Conservation (phyloP, 2,113 vertebrate genomes). For the Tetraodon nigroviridis region DNA sequence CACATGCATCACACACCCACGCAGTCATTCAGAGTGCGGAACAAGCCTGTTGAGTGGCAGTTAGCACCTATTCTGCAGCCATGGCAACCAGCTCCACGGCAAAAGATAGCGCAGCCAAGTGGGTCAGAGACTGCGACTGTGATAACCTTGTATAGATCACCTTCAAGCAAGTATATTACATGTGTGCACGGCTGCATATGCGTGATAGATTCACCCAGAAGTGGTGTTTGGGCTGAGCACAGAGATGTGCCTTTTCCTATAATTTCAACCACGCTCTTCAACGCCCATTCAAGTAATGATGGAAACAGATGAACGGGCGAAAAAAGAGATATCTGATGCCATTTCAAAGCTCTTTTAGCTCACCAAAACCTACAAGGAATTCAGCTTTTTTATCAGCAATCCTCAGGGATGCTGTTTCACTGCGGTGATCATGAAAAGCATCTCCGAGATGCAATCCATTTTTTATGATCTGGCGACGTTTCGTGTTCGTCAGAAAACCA, state of each 20-base stretch:
- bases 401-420: conserved; percentile 11
- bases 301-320: conserved; percentile 26
- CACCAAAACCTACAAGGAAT: conserved; percentile 46
- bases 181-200: conserved; percentile 18
- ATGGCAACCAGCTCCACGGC: conserved; percentile 72
- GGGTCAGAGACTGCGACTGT: conserved; percentile 66
- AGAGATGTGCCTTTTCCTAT: neutral
- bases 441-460: conserved; percentile 37
- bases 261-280: conserved; percentile 18
- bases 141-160: conserved; percentile 71
- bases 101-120: conserved; percentile 71
- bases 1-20: conserved; percentile 44
- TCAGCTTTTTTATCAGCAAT: conserved; percentile 33
- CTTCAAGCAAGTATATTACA: conserved; percentile 59
- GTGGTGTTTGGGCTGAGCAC: conserved; percentile 9
- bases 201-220: conserved; percentile 4
- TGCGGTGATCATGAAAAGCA: conserved; percentile 39
- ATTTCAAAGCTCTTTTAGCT: conserved; percentile 55
- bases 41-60: conserved; percentile 69
- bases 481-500: conserved; percentile 35
- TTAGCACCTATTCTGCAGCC: conserved; percentile 72
- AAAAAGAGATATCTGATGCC: conserved; percentile 46
- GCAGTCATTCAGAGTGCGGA: conserved; percentile 41
- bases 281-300: conserved; percentile 52
- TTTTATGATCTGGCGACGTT: conserved; percentile 49